Percentiles rank a stretch among this genome's conserved stretches.
Conservation (phyloP, 2,888 invertebrate species). For the Apodemia mormo region DNA sequence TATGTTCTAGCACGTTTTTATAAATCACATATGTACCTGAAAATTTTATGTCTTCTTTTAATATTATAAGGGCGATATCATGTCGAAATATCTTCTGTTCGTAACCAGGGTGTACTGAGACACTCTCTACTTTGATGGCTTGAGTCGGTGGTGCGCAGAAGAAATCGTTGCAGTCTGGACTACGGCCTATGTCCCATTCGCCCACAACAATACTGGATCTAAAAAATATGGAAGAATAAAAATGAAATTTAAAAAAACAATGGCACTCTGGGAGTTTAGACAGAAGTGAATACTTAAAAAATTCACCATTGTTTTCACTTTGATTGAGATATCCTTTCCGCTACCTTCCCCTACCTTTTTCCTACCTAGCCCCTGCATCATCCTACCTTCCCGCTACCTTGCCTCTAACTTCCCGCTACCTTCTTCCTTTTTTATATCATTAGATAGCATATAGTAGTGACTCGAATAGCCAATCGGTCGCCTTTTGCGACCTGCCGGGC, state of each 20-base stretch:
- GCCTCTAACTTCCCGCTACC: no score
- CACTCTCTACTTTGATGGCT: conserved; percentile 87
- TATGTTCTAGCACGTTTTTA: neutral
- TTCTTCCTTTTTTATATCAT: no score
- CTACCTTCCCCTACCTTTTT: no score
- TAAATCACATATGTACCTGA: conserved; percentile 53
- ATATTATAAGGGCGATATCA: conserved; percentile 88
- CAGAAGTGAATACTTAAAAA: no score
- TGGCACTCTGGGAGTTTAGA: neutral
- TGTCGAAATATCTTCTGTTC: conserved; percentile 84
- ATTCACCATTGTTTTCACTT: no score
- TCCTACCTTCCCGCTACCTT: no score
- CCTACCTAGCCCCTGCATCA: no score
- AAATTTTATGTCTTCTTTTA: conserved; percentile 84
- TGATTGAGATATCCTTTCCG: no score
- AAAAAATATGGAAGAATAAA: conserved; percentile 13
- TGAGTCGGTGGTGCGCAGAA: conserved; percentile 88
- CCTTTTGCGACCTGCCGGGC: no score
- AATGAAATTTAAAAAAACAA: neutral
- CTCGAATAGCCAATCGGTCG: no score
- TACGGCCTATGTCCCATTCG: conserved; percentile 86
- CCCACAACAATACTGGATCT: conserved; percentile 88
- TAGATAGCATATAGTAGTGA: no score
- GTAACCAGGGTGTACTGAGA: conserved; percentile 89
- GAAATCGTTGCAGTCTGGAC: conserved; percentile 88